phyloP scores from a whole-genome alignment of 2,888 invertebrate genomes.

The Tipula vernalis region DNA sequence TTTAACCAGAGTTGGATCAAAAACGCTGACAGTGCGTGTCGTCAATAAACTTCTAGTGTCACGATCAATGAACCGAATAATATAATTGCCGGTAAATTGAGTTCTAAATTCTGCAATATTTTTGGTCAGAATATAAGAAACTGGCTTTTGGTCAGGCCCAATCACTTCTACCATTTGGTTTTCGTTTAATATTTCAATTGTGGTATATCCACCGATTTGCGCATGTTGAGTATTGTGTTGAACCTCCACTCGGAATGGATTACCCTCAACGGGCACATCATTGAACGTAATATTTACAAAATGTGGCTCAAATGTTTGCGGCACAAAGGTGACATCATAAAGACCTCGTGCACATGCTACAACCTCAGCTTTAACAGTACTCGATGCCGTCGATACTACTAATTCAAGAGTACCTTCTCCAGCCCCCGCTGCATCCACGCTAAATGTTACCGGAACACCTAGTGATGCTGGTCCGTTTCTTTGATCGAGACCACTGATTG shows the following conservation, averaged over 20 bases:
- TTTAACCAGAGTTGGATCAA: slow-evolving; percentile 62
- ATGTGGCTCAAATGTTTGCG: slow-evolving; percentile 78
- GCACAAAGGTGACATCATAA: slow-evolving; percentile 86
- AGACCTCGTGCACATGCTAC: slow-evolving; percentile 78
- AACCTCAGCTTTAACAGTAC: slow-evolving; percentile 82
- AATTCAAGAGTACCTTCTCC: slow-evolving; percentile 88
- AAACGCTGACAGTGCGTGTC: slow-evolving; percentile 59
- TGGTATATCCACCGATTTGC: slow-evolving; percentile 47
- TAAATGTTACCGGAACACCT: slow-evolving; percentile 80
- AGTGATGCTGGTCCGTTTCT: slow-evolving; percentile 38
- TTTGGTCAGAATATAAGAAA: slow-evolving; percentile 46
- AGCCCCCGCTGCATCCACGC: slow-evolving; percentile 89
- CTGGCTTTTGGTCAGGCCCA: slow-evolving; percentile 49
- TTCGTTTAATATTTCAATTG: slow-evolving; percentile 48
- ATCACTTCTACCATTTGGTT: slow-evolving; percentile 52
- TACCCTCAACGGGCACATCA: slow-evolving; percentile 80
- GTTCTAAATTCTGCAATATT: slow-evolving; percentile 66
- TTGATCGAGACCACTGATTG: slow-evolving; percentile 53
- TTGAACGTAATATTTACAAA: slow-evolving; percentile 91
- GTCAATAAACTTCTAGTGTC: slow-evolving; percentile 47
- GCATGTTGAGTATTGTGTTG: slow-evolving; percentile 59
- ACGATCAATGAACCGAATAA: slow-evolving; percentile 51
- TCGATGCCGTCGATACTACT: slow-evolving; percentile 79
- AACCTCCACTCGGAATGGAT: slow-evolving; percentile 75
- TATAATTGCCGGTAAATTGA: slow-evolving; percentile 59